Conservation (phyloP, 2,113 vertebrate genomes). For the Tetraodon nigroviridis region DNA sequence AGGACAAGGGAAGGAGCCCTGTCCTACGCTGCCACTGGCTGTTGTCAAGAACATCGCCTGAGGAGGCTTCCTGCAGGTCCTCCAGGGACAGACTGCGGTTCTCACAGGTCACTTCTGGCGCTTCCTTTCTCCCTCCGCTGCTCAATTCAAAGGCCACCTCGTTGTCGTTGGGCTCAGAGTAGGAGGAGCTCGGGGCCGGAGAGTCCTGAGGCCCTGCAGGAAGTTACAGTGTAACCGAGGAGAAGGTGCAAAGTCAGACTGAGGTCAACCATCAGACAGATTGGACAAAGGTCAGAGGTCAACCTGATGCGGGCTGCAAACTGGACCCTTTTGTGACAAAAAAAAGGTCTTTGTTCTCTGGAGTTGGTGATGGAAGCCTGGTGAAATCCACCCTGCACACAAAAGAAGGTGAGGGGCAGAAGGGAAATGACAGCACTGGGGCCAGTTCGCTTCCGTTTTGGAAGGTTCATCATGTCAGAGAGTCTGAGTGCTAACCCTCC, state of each 20-base stretch:
- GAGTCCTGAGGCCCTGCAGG: slow-evolving; percentile 68
- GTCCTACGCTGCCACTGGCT: slow-evolving; percentile 78
- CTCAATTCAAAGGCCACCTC: slow-evolving; percentile 68
- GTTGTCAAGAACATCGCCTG: slow-evolving; percentile 76
- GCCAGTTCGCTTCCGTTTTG: too few species aligned
- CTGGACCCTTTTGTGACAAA: slow-evolving; percentile 96
- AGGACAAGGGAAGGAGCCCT: slow-evolving; percentile 90
- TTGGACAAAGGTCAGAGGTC: slow-evolving; percentile 16
- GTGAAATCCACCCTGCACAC: slow-evolving; percentile 92
- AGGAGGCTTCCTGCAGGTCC: slow-evolving; percentile 86
- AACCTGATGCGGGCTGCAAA: slow-evolving; percentile 79
- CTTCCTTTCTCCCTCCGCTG: slow-evolving; percentile 48
- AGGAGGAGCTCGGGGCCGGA: slow-evolving; percentile 92
- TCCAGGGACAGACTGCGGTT: slow-evolving; percentile 94
- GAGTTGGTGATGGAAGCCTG: slow-evolving; percentile 96
- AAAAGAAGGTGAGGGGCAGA: slow-evolving; percentile 4
- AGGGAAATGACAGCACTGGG: too few species aligned
- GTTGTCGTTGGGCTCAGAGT: slow-evolving; percentile 93
- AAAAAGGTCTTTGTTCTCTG: slow-evolving; percentile 99
- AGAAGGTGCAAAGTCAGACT: neutral
- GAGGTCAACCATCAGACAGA: slow-evolving; percentile 1
- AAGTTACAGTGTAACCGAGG: slow-evolving; percentile 15
- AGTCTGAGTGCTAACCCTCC: slow-evolving; percentile 75
- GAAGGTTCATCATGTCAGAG: too few species aligned
- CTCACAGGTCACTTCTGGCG: slow-evolving; percentile 82